Evolutionary conservation across 2,797 vertebrate species (phyloP).

Genomic region (Myripristis jacobus): DNA sequence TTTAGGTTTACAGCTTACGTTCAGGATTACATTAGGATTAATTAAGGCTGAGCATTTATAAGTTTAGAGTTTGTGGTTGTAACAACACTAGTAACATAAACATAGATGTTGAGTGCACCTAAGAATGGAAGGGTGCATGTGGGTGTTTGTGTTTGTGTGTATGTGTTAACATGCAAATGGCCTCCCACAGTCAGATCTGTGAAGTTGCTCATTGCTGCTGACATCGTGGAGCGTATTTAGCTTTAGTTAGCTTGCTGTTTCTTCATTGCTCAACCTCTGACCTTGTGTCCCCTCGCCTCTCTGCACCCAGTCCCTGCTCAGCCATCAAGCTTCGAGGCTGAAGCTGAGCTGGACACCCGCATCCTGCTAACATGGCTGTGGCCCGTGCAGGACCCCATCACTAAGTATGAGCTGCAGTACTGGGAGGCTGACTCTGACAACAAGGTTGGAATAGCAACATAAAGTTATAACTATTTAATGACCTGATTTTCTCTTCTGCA

Average conservation of each 20-base stretch:
- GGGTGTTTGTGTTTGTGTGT: neutral
- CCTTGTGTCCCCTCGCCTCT: neutral
- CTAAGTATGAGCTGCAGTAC: conserved; percentile 92
- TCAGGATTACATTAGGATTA: neutral
- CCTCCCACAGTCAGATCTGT: neutral
- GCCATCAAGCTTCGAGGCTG: conserved; percentile 93
- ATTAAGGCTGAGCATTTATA: neutral
- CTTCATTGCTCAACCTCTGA: conserved; percentile 8
- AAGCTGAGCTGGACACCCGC: conserved; percentile 91
- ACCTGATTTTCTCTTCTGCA: conserved; percentile 3
- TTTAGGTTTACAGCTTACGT: too few species aligned
- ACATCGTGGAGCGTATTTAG: too few species aligned
- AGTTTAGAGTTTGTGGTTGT: neutral
- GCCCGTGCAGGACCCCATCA: conserved; percentile 91
- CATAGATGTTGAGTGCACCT: neutral
- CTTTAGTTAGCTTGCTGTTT: too few species aligned
- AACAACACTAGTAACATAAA: too few species aligned
- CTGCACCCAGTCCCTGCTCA: conserved; percentile 89
- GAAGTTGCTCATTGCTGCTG: conserved; percentile 2
- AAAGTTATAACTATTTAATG: conserved; percentile 23
- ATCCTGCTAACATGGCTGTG: conserved; percentile 92
- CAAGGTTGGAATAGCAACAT: conserved; percentile 83
- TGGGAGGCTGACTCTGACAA: conserved; percentile 87
- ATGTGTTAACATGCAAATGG: too few species aligned
- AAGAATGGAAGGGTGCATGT: neutral